Evolutionary conservation across 1,140 invertebrate genomes (phyloP).

Genomic region (Drosophila cardini): DNA sequence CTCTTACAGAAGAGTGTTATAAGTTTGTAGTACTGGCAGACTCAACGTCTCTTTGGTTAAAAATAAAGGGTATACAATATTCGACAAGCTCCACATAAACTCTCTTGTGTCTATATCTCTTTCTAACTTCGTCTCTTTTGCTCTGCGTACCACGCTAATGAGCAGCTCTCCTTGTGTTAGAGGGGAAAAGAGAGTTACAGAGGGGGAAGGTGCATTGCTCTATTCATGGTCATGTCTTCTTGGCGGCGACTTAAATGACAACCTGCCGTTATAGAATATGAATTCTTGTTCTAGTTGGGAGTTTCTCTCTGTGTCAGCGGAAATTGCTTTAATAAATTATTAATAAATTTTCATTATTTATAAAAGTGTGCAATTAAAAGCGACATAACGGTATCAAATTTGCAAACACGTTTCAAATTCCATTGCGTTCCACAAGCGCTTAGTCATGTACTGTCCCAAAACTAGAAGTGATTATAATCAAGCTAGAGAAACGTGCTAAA

Average conservation of each 20-base stretch:
- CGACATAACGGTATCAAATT: constrained; percentile 48
- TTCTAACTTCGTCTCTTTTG: background rate
- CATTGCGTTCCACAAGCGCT: constrained; percentile 2
- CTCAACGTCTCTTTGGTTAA: no score
- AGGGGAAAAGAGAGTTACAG: background rate
- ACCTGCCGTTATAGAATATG: constrained; percentile 59
- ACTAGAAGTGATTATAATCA: background rate
- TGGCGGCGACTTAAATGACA: constrained; percentile 55
- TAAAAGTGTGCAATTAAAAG: constrained; percentile 42
- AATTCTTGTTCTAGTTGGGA: constrained; percentile 28
- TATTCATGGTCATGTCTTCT: constrained; percentile 34
- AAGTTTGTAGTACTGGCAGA: no score
- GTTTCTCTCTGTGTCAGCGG: constrained; percentile 45
- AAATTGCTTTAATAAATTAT: constrained; percentile 81
- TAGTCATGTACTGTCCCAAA: background rate
- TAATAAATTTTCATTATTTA: constrained; percentile 70
- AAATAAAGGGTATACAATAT: no score
- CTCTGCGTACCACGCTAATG: constrained; percentile 24
- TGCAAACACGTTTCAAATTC: constrained; percentile 14
- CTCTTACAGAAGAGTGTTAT: no score
- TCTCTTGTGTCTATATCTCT: background rate
- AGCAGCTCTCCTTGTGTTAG: background rate
- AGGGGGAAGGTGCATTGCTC: constrained; percentile 7
- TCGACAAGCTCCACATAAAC: no score
- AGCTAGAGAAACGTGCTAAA: background rate